Evolutionary conservation across 2,113 vertebrate genomes (phyloP), one percentile per base, ranked within the genome.

Genomic region (Pycnonotus jocosus): DNA sequence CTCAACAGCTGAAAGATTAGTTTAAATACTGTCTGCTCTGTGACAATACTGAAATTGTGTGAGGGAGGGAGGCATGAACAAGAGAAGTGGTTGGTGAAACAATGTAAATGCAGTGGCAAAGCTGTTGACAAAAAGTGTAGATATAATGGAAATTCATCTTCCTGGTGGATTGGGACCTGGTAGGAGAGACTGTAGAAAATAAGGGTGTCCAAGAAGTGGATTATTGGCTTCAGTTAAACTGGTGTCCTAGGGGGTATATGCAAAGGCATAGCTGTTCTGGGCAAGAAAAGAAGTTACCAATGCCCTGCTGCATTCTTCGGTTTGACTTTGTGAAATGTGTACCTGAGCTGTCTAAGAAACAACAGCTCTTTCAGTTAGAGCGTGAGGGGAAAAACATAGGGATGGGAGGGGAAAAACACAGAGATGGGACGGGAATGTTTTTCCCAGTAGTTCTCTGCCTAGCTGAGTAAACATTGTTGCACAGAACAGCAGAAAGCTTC

Each of bases 321-420:
- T 72, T 89, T 60, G 54, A 53, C 20, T 60, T 61, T 53, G 40
- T 88, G 47, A 82, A 76, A 47, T 27, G 11, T 42, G 1, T 48
- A 7, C 7, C 27, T 79, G 40, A 54, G 22, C 62, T 69, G 35
- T n/a, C 20, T 66, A 42, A 79, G 66, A 84, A 83, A 22, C 21
- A 38, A 2, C 7, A 3, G 2, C 12, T 37, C 12, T 66, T 70
- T 57, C 37, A 73, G 15, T 66, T 38, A 62, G 25, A 35, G 58
- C 1, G 0, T 12, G 28, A 27, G 20, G 42, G 31, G 21, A 4
- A 77, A 38, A 48, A 57, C 45, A 40, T 0, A 0, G n/a, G 30
- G 33, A 10, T 0, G 1, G 35, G 17, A 10, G 0, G 1, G 50
- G 23, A 35, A 35, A 38, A 48, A 57, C 45, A 40, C 0, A 0